These are phyloP conservation scores for Falco berigora DNA, from an alignment of 2,797 vertebrate genomes.

Conservation along the genomic window DNA sequence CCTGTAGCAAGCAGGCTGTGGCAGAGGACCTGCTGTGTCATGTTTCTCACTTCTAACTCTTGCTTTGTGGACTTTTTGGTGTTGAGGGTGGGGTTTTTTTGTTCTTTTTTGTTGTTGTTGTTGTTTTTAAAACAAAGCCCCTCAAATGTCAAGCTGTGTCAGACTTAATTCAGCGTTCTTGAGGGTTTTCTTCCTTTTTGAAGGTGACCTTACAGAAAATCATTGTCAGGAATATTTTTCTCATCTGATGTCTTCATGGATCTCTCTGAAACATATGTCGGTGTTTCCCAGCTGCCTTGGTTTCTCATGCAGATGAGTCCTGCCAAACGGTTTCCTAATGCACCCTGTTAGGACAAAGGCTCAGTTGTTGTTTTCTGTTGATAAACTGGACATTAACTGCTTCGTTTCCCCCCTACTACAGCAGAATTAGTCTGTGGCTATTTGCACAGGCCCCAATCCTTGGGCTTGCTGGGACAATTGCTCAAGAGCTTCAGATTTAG, in stretches of 20 bases:
- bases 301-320: conserved; percentile 23
- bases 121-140: background rate
- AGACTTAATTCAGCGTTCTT: background rate
- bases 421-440: conserved; percentile 33
- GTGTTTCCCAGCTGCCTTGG: background rate
- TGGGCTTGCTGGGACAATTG: conserved; percentile 5
- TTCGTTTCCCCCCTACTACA: conserved; percentile 31
- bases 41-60: background rate
- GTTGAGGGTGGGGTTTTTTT: too few species aligned
- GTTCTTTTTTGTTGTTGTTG: too few species aligned
- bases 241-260: background rate
- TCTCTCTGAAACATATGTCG: background rate
- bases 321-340: conserved; percentile 27
- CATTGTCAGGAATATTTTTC: background rate
- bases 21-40: background rate
- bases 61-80: background rate
- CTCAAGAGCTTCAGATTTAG: conserved; percentile 37
- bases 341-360: conserved; percentile 44
- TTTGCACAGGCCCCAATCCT: conserved; percentile 32
- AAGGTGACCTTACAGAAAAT: background rate
- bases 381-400: conserved; percentile 47
- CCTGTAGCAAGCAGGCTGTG: background rate
- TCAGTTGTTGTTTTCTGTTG: conserved; percentile 52
- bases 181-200: background rate
- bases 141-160: background rate